phyloP scores from a whole-genome alignment of 2,888 invertebrate species.

The Crematogaster levior region DNA sequence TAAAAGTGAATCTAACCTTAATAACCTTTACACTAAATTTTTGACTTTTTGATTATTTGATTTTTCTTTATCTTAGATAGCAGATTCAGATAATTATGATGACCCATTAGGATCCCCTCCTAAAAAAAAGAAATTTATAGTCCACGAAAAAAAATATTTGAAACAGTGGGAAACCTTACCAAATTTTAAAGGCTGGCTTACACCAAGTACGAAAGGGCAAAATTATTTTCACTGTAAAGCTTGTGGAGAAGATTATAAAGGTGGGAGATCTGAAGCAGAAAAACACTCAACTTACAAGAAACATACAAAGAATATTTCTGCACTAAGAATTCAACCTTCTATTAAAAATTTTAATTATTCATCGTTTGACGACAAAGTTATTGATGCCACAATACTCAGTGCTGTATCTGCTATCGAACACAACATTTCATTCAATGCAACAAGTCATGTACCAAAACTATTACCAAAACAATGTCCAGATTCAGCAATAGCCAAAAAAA shows the following conservation, averaged over 20 bases:
- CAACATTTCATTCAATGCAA: not conserved
- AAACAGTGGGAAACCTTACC: not conserved
- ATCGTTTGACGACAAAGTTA: not conserved
- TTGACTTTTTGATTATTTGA: too few relatives aligned
- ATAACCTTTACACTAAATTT: too few relatives aligned
- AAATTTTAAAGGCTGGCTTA: not conserved
- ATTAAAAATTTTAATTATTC: not conserved
- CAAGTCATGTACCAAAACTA: not conserved
- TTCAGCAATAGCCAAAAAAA: not conserved
- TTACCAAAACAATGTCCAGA: not conserved
- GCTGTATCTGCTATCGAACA: not conserved
- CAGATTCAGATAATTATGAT: not conserved
- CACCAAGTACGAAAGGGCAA: not conserved
- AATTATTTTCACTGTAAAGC: not conserved
- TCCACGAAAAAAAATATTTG: not conserved
- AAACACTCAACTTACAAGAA: not conserved
- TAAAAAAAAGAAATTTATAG: not conserved
- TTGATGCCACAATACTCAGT: not conserved
- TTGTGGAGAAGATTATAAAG: not conserved
- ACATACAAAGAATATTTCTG: not conserved
- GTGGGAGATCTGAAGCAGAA: not conserved
- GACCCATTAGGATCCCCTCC: not conserved
- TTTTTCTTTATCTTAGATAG: too few relatives aligned
- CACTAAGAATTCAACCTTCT: not conserved
- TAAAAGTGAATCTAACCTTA: too few relatives aligned